Percentiles rank a stretch among this genome's conserved stretches.
phyloP scores from a whole-genome alignment of 1,140 invertebrate genomes.

The Odontomachus brunneus region DNA sequence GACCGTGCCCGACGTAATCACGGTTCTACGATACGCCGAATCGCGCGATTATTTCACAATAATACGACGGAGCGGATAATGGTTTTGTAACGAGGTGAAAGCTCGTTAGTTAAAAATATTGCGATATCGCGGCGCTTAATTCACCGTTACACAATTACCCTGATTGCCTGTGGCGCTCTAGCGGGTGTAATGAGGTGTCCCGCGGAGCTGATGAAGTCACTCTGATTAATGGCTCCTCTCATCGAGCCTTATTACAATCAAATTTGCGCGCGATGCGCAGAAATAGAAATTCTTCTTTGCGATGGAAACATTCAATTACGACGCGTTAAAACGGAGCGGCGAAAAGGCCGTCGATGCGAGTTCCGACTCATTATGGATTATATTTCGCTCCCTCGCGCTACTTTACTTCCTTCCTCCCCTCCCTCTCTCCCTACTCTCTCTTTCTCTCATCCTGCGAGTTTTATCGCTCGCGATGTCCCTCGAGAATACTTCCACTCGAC shows the following conservation, averaged over 20 bases:
- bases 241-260: background rate
- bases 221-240: background rate
- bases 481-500: constrained; percentile 13
- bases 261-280: background rate
- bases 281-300: background rate
- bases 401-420: too few species aligned
- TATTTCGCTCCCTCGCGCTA: background rate
- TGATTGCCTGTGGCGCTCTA: background rate
- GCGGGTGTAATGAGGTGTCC: background rate
- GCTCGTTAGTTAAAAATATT: background rate
- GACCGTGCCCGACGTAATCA: background rate
- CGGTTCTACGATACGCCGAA: background rate
- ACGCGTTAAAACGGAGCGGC: background rate
- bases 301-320: constrained; percentile 17
- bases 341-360: background rate
- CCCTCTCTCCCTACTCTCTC: background rate
- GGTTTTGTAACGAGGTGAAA: background rate
- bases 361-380: background rate
- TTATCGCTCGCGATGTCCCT: constrained; percentile 12
- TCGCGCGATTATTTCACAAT: background rate
- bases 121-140: background rate
- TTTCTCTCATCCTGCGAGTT: constrained; percentile 13
- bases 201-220: background rate
- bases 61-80: background rate
- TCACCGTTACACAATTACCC: background rate